Conservation (phyloP, 37 sponge, comb jelly and placozoan species). For the Ephydatia muelleri region DNA sequence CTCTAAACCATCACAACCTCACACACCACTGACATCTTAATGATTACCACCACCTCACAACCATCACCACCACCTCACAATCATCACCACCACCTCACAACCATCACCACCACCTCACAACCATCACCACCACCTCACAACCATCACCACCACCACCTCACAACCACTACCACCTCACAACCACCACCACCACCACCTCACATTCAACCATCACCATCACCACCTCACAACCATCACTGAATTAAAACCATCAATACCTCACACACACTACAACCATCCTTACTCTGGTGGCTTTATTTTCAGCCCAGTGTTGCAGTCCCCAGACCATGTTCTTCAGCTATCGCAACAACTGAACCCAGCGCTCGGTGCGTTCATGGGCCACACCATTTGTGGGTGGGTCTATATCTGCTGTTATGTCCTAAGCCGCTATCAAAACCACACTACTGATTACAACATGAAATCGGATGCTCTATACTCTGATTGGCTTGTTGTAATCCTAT, state of each 20-base stretch:
- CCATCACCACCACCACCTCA: too few relatives aligned
- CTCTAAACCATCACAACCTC: not conserved
- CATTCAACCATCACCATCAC: too few relatives aligned
- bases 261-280: not conserved
- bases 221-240: too few relatives aligned
- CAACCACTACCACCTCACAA: not conserved
- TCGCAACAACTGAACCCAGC: not conserved
- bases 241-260: too few relatives aligned
- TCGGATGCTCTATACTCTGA: too few relatives aligned
- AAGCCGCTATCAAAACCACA: too few relatives aligned
- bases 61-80: not conserved
- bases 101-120: not conserved
- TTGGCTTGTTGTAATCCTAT: too few relatives aligned
- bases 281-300: not conserved
- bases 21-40: not conserved
- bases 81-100: not conserved
- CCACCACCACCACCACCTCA: not conserved
- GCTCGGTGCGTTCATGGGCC: not conserved
- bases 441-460: too few relatives aligned
- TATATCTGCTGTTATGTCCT: not conserved
- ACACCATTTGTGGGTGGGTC: not conserved
- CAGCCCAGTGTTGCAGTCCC: not conserved
- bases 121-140: not conserved
- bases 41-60: not conserved
- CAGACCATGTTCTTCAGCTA: not conserved